Base-by-base conservation (phyloP, 2,888 invertebrate species). In the Synanthedon vespiformis region DNA sequence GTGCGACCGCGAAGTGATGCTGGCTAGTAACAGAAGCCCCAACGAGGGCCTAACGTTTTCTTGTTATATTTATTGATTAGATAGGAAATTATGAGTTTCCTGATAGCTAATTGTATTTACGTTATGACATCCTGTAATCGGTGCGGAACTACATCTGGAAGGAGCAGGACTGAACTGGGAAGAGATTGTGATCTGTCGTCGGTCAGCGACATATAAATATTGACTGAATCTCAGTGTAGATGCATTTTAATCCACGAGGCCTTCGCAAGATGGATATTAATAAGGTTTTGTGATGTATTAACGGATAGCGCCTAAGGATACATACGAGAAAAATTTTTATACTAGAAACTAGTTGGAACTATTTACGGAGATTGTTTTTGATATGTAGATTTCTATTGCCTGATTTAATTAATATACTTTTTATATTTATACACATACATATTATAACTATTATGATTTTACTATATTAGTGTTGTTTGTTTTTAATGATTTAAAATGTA, bases 351-450 rank as follows among this genome's bases (percentile, higher is more conserved):
- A 87, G 86, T 83, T 85, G 80, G 80, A 86, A 83, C 85, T 88
- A 87, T 86, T 86, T 88, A 87, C 87, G 88, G 86, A 88, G 88
- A 88, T 88, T 88, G 88, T 88, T 88, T 87, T 86, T 87, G 87
- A 87, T 87, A 86, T 82, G 85, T 88, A 88, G 84, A 87, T 80
- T 85, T 83, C 77, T 88, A 88, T 87, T 80, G 85, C 85, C 86
- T 86, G 85, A 87, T 88, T 86, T 87, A 34, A 34, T 34, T 34
- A 79, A 83, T 80, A 84, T 85, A 80, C 81, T 82, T 88, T 88
- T 85, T 80, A 84, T 87, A 86, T 87, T 82, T 87, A 83, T 84
- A 77, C 80, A 72, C 74, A 74, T 80, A 44, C 22, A 49, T 34
- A 34, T 50, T 40, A 77, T 80, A 76, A 53, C 51, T 57, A 55